These are phyloP conservation scores for Lasioglossum morio DNA, from an alignment of 2,888 invertebrate species.

Conservation along the genomic window DNA sequence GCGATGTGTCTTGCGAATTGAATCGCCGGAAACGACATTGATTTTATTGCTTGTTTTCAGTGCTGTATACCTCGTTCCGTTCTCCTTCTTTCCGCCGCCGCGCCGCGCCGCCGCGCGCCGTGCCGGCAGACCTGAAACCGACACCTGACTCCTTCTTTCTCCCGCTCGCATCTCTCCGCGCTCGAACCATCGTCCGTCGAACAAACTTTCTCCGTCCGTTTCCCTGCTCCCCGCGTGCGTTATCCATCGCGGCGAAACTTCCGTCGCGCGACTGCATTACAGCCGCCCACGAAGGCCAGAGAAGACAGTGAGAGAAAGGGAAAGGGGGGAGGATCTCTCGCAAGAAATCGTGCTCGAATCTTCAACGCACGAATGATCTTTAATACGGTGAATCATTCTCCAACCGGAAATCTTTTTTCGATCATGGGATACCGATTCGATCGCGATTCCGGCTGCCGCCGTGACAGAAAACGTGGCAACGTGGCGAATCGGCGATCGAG, in stretches of 20 bases:
- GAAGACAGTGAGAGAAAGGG: neutral
- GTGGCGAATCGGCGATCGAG: constrained; percentile 43
- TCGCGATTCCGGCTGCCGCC: constrained; percentile 14
- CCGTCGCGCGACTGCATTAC: constrained; percentile 31
- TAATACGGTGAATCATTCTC: constrained; percentile 44
- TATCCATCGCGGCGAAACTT: constrained; percentile 29
- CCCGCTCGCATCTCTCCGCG: neutral
- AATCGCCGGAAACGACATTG: constrained; percentile 85
- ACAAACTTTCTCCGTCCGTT: constrained; percentile 28
- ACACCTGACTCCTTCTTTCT: neutral
- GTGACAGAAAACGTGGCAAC: neutral
- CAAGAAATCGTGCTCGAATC: constrained; percentile 40
- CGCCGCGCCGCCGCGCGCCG: neutral
- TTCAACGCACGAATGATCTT: constrained; percentile 45
- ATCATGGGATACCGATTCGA: constrained; percentile 21
- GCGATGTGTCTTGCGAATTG: constrained; percentile 85
- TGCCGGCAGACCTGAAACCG: constrained; percentile 9
- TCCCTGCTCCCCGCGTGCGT: neutral
- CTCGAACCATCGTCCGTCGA: constrained; percentile 22
- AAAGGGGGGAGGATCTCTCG: neutral
- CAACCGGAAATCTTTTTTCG: constrained; percentile 43
- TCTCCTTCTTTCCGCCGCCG: constrained; percentile 40
- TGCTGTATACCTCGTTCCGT: constrained; percentile 63
- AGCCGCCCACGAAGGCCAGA: neutral
- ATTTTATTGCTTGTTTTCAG: constrained; percentile 84